phyloP scores from a whole-genome alignment of 2,113 vertebrate genomes.

The Gymnogyps californianus region DNA sequence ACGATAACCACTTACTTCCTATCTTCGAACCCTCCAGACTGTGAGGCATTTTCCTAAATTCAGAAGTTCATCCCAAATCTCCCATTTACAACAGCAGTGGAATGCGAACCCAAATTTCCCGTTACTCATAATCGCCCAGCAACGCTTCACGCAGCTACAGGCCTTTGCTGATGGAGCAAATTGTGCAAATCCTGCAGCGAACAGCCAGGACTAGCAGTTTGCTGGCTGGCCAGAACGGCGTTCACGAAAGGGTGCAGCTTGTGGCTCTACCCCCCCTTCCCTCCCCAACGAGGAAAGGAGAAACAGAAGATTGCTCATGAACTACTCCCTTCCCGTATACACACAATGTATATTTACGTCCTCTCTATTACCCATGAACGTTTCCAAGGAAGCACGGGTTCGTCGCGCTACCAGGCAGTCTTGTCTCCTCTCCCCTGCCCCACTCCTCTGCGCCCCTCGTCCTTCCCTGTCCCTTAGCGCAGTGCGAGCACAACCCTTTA shows the following conservation, averaged over 20 bases:
- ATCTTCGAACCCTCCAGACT: not conserved
- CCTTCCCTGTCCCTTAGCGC: not conserved
- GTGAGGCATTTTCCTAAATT: not conserved
- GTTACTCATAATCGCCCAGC: rapidly evolving
- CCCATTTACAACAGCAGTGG: not conserved
- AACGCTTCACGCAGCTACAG: not conserved
- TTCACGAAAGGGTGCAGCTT: not conserved
- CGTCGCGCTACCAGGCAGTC: not conserved
- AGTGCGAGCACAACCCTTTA: not conserved
- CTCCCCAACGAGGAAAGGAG: not conserved
- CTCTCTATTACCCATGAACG: not conserved
- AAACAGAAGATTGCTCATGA: not conserved
- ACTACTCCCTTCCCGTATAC: not conserved
- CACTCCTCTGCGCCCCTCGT: not conserved
- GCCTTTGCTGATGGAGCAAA: not conserved
- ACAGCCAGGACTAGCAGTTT: not conserved
- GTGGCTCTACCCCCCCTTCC: not conserved
- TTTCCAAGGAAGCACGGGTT: not conserved
- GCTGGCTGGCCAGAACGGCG: not conserved
- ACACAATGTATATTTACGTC: rapidly evolving
- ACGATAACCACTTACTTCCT: not conserved
- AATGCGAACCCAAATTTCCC: rapidly evolving
- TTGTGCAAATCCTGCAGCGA: not conserved
- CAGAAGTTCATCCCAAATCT: not conserved
- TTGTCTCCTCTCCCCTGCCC: not conserved